These are phyloP conservation scores for Taurulus bubalis DNA, from an alignment of 2,113 vertebrate genomes.

Conservation along the genomic window DNA sequence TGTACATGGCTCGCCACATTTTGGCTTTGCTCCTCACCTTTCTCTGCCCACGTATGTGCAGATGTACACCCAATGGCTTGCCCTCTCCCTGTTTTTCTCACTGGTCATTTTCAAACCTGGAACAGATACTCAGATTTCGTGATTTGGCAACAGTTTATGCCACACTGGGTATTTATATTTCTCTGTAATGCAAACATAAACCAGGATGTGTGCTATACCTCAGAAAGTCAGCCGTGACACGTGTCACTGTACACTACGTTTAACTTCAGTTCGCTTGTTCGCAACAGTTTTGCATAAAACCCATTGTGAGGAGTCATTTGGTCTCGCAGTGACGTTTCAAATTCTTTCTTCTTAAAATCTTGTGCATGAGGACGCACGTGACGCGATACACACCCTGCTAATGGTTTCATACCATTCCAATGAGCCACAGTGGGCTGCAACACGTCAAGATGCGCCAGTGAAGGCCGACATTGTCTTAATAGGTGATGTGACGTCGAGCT, in stretches of 20 bases:
- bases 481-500: not conserved
- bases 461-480: not conserved
- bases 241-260: not conserved
- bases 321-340: not conserved
- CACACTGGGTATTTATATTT: not conserved
- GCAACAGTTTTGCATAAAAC: not conserved
- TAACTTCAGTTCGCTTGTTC: not conserved
- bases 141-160: not conserved
- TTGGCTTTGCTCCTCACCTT: constrained; percentile 41
- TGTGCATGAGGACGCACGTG: not conserved
- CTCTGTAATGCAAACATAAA: not conserved
- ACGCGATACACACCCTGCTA: not conserved
- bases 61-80: constrained; percentile 30
- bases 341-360: not conserved
- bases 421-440: not conserved
- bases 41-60: constrained; percentile 42
- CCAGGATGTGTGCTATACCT: not conserved
- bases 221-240: not conserved
- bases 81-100: constrained; percentile 43
- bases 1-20: constrained; percentile 44
- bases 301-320: not conserved
- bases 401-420: not conserved
- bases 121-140: not conserved
- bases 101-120: not conserved
- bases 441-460: no score